Conservation (phyloP, 2,888 invertebrate species). For the Formica aserva region DNA sequence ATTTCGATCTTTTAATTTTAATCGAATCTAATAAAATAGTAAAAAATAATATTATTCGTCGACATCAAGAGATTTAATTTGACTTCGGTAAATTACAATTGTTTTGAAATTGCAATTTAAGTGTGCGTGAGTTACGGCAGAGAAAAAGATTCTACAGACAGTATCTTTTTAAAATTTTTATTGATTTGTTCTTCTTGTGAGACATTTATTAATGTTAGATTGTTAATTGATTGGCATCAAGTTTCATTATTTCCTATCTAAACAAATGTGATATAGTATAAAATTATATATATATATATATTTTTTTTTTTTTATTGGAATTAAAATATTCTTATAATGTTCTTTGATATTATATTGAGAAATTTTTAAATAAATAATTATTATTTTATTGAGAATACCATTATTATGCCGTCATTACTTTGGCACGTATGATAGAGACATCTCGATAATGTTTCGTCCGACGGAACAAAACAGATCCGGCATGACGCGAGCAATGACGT, state of each 20-base stretch:
- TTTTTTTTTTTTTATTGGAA: no score
- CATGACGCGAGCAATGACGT: conserved; percentile 52
- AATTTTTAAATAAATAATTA: neutral
- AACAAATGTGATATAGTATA: neutral
- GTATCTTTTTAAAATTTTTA: neutral
- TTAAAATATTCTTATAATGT: neutral
- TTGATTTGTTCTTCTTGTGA: neutral
- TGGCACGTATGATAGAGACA: neutral
- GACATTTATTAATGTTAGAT: neutral
- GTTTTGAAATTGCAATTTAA: conserved; percentile 1
- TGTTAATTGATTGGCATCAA: neutral
- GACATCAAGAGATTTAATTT: neutral
- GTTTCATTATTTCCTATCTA: neutral
- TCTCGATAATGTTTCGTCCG: conserved; percentile 38
- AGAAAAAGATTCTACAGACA: neutral
- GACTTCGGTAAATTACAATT: neutral
- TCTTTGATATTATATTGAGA: neutral
- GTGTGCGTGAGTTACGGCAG: neutral
- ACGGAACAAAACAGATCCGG: conserved; percentile 31
- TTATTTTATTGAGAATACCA: neutral
- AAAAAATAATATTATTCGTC: conserved; percentile 9
- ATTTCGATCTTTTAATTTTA: neutral
- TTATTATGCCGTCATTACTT: neutral
- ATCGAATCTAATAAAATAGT: neutral
- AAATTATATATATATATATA: neutral